Base-by-base conservation (phyloP, 2,113 vertebrate genomes). In the Dolichallabes microphthalmus region DNA sequence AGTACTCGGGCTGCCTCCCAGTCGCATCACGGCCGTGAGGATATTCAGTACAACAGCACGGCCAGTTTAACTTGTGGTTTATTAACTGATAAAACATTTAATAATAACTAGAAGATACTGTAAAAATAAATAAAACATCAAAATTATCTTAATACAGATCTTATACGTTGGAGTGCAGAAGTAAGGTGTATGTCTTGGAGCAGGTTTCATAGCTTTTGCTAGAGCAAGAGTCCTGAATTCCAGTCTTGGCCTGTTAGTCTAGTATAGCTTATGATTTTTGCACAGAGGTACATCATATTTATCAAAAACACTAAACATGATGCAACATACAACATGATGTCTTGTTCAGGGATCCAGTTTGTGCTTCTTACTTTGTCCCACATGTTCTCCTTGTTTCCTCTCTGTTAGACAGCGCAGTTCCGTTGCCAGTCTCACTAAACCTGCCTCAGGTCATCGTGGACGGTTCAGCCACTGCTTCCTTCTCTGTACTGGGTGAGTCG, bases 401-500 rank as follows among this genome's bases (percentile, higher is more conserved):
- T 60, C 14, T 35, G 2, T 60, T 79, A 60, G 32, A 14, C 0
- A 1, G 20, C 14, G 20, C 57, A 35, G n/a, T 76, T 22, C n/a
- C 66, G 4, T 58, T 20, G 12, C 60, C 11, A 0, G 10, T 83
- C n/a, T 39, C 77, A 13, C 45, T 86, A 14, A 75, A n/a, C 25
- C 60, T 89, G 20, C 74, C 90, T 91, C 89, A 84, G 0, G 87
- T 89, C 0, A 85, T 89, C 0, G 89, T 89, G 73, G 82, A 92
- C 52, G 95, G 92, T 77, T 97, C 97, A 63, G 89, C 88, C 55
- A 93, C 92, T 86, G 94, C 92, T 13, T 94, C 90, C 0, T 92
- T 96, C 83, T 95, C 95, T 74, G 94, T 95, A 2, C 83, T 95
- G 53, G 96, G 96, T 97, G n/a, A 86, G 84, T 52, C 19, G 30